phyloP scores from a whole-genome alignment of 2,113 vertebrate species.

The Noctilio leporinus region DNA sequence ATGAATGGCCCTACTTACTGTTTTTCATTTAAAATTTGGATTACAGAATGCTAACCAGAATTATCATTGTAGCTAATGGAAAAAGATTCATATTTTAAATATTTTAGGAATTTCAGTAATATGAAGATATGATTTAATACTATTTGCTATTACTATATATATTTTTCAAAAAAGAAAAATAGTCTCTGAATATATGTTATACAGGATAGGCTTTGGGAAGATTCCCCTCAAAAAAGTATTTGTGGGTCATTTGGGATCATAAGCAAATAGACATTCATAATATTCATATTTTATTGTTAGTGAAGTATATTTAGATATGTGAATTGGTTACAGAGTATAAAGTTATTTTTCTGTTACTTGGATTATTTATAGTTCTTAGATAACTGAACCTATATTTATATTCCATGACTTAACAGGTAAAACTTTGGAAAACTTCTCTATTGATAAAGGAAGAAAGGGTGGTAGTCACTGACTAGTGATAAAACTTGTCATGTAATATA shows the following conservation, averaged over 20 bases:
- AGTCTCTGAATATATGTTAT: neutral
- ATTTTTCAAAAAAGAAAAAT: neutral
- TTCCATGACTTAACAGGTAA: neutral
- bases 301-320: neutral
- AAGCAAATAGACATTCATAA: neutral
- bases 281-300: neutral
- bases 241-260: neutral
- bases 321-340: neutral
- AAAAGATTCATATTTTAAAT: conserved; percentile 18
- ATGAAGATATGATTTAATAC: neutral
- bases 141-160: neutral
- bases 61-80: neutral
- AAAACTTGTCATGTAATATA: neutral
- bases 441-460: neutral
- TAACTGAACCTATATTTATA: neutral
- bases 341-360: neutral
- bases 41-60: neutral
- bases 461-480: neutral
- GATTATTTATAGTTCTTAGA: neutral
- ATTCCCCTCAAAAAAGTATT: neutral
- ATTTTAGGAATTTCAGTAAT: neutral
- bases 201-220: neutral
- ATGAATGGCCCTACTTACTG: neutral
- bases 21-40: conserved; percentile 16
- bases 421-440: neutral